Evolutionary conservation across 2,113 vertebrate genomes (phyloP).

Genomic region (Mionectes macconnelli): DNA sequence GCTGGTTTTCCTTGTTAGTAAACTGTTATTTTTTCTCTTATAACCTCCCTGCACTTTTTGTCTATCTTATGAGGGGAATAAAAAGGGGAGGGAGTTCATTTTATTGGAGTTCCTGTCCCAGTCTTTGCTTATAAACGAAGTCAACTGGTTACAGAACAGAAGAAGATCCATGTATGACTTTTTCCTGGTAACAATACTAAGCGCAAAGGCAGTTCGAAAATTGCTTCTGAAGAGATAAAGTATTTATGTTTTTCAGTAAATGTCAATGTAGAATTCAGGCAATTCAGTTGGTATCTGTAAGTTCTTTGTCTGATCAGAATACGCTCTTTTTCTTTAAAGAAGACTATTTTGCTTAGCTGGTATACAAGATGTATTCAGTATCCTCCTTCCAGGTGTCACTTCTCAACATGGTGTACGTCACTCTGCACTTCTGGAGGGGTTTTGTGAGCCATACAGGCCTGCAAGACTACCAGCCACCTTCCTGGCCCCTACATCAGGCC

Average conservation of each 20-base stretch:
- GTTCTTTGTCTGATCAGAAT: background rate
- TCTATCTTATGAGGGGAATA: background rate
- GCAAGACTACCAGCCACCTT: background rate
- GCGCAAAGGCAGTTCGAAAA: background rate
- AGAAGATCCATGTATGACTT: background rate
- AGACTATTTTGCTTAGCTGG: background rate
- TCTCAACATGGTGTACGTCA: background rate
- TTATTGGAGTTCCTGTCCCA: background rate
- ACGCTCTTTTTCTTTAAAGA: background rate
- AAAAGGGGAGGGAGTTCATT: background rate
- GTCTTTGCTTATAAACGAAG: background rate
- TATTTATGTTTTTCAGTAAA: background rate
- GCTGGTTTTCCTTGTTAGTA: background rate
- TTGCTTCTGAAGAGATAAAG: background rate
- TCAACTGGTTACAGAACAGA: background rate
- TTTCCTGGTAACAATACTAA: background rate
- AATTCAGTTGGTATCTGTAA: background rate
- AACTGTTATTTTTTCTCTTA: background rate
- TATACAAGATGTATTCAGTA: background rate
- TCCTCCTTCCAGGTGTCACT: background rate
- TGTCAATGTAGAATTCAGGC: background rate
- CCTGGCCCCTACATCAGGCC: accelerated
- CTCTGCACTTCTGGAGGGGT: background rate
- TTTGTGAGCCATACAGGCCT: background rate
- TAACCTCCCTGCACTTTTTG: background rate